Evolutionary conservation across 2,113 vertebrate genomes (phyloP).

Genomic region (Polyodon spathula): DNA sequence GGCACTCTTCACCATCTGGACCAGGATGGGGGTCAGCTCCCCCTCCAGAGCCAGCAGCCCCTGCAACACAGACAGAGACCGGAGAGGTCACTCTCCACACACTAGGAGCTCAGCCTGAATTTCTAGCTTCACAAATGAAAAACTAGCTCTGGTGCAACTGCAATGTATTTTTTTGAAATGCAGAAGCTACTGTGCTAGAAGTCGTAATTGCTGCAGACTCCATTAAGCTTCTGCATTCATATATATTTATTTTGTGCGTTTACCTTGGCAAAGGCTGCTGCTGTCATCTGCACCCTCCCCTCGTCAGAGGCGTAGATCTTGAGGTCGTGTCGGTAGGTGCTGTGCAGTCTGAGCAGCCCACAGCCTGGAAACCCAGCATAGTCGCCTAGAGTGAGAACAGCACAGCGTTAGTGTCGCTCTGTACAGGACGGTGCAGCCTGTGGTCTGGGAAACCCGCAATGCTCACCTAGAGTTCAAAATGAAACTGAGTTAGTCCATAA

Average conservation of each 20-base stretch:
- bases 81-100: neutral
- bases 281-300: constrained; percentile 96
- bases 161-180: too few species aligned
- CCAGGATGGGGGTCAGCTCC: constrained; percentile 92
- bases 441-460: too few species aligned
- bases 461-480: too few species aligned
- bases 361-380: constrained; percentile 96
- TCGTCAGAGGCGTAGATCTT: constrained; percentile 98
- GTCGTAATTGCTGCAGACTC: too few species aligned
- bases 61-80: constrained; percentile 42
- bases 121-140: too few species aligned
- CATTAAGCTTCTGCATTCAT: too few species aligned
- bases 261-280: constrained; percentile 96
- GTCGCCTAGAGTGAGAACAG: constrained; percentile 63
- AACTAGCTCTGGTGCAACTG: too few species aligned
- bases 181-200: too few species aligned
- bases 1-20: constrained; percentile 98
- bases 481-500: too few species aligned
- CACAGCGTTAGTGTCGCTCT: neutral
- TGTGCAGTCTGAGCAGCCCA: constrained; percentile 86
- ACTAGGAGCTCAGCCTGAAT: too few species aligned
- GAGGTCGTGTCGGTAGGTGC: constrained; percentile 93
- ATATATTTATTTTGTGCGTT: neutral
- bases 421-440: too few species aligned
- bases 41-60: constrained; percentile 90